Conservation (phyloP, 2,888 invertebrate genomes). For the Miltochrista miniata region DNA sequence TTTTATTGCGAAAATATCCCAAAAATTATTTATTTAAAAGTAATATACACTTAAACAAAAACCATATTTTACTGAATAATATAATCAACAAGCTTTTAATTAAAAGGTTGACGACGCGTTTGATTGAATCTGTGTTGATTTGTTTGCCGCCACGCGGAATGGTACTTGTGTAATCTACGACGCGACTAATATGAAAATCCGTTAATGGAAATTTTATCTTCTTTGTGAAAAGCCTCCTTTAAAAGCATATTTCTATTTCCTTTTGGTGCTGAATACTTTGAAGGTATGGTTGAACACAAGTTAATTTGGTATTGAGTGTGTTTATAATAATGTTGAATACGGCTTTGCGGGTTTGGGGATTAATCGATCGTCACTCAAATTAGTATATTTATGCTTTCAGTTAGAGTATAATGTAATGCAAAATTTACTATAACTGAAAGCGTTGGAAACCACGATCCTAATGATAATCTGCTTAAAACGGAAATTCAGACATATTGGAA, state of each 20-base stretch:
- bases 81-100: constrained; percentile 34
- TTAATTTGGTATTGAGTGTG: constrained; percentile 38
- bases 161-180: constrained; percentile 49
- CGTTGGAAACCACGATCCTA: too few relatives aligned
- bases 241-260: constrained; percentile 53
- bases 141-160: constrained; percentile 59
- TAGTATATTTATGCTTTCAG: too few relatives aligned
- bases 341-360: constrained; percentile 18
- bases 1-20: too few relatives aligned
- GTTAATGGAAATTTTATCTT: constrained; percentile 60
- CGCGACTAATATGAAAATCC: constrained; percentile 74
- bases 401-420: too few relatives aligned
- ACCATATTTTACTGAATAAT: constrained; percentile 10
- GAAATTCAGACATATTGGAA: too few relatives aligned
- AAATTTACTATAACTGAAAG: too few relatives aligned
- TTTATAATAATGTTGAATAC: constrained; percentile 3
- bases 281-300: constrained; percentile 46
- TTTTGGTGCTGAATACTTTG: constrained; percentile 42
- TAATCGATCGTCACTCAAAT: too few relatives aligned
- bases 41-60: constrained; percentile 13
- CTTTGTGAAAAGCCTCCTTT: constrained; percentile 57
- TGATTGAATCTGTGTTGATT: constrained; percentile 68
- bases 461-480: too few relatives aligned
- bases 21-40: constrained; percentile 16
- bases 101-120: constrained; percentile 49